Conservation (phyloP, 2,888 invertebrate genomes). For the Nezara viridula region DNA sequence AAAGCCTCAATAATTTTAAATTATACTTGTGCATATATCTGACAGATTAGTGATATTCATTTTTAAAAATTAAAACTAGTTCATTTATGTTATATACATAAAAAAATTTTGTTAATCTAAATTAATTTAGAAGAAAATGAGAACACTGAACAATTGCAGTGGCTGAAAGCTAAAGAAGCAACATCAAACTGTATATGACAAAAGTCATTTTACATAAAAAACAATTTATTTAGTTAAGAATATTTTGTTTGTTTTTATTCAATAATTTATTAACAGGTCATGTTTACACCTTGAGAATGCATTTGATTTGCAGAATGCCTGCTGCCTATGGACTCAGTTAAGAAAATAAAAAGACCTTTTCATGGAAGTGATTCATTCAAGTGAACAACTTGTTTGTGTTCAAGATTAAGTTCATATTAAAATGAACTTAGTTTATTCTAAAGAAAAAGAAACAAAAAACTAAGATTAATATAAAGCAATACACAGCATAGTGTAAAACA, state of each 20-base stretch:
- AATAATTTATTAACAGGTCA: neutral
- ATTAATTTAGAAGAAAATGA: neutral
- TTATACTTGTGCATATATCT: conserved; percentile 1
- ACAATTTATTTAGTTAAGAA: conserved; percentile 8
- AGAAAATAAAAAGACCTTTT: neutral
- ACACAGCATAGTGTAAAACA: neutral
- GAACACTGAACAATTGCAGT: neutral
- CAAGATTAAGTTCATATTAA: neutral
- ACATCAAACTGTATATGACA: neutral
- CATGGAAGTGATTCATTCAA: neutral
- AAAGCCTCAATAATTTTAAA: neutral
- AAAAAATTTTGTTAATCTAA: neutral
- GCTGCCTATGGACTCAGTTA: neutral
- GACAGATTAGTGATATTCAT: neutral
- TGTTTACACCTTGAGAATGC: neutral
- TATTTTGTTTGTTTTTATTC: neutral
- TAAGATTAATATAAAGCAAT: conserved; percentile 10
- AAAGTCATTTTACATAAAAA: neutral
- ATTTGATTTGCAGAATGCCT: neutral
- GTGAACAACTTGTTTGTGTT: neutral
- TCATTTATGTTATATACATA: neutral
- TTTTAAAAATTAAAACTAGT: conserved; percentile 1
- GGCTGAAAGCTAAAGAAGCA: conserved; percentile 5
- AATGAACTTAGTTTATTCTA: neutral
- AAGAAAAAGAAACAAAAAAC: neutral